Evolutionary conservation across 2,888 invertebrate species (phyloP), one percentile per base, ranked within the genome.

Genomic region (Alcis repandata): DNA sequence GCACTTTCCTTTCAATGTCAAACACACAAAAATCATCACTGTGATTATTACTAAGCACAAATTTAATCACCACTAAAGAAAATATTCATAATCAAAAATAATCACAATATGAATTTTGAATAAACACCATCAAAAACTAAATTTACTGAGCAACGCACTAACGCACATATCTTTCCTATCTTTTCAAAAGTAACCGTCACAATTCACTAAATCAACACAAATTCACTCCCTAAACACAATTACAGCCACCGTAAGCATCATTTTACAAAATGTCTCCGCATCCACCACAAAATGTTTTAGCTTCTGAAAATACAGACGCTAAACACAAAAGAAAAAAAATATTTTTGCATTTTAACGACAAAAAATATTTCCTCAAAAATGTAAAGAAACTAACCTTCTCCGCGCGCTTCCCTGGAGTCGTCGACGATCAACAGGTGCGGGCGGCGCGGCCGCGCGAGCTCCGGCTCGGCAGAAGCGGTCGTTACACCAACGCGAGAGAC

Each of bases 341-440:
- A 4, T 38, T n/a, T n/a, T 38, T n/a, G 6, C 13, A 13, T 13
- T 15, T 15, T 15, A 2, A 38, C 0, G 3, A 43, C 13, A 41
- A n/a, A 46, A 38, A 45, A 1, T 45, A 9, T 32, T 56, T 45
- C n/a, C 8, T 41, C 19, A 17, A 60, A 20, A 20, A 27, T 17
- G 17, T 8, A 27, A 54, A 60, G 27, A 15, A 51, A 81, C 80
- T 88, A 79, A 92, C 92, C 92, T 91, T 91, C 89, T 45, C 83
- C 80, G 77, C 87, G 86, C 71, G 87, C 79, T 80, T 91, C 89
- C 75, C 90, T 85, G 76, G 91, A 88, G 74, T 91, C 87, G 88
- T 91, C 92, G 74, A 92, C 87, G 75, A 93, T 92, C 91, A 93
- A 91, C 92, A 92, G 90, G 92, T 92, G 90, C 72, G 90, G 90